A percentile compares a stretch with the other conserved stretches of the same genome.
These are phyloP conservation scores for Tetramorium simillimum DNA, from an alignment of 1,140 invertebrate genomes.

Conservation along the genomic window DNA sequence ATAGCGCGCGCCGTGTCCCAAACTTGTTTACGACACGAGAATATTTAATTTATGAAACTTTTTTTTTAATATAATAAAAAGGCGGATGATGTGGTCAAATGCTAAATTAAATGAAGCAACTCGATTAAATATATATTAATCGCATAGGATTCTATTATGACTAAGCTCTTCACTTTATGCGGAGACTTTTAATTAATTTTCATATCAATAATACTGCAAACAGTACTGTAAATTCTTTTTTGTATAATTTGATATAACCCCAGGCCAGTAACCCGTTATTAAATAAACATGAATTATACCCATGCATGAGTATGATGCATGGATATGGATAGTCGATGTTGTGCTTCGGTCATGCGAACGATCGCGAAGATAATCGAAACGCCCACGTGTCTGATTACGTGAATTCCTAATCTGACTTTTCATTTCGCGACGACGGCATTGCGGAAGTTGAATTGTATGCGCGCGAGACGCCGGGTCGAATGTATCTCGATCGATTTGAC, in stretches of 20 bases:
- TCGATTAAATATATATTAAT: constrained; percentile 8
- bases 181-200: not conserved
- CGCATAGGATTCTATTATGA: not conserved
- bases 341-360: not conserved
- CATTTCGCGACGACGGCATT: constrained; percentile 48
- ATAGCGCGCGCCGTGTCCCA: not conserved
- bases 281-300: constrained; percentile 18
- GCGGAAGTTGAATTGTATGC: constrained; percentile 62
- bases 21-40: not conserved
- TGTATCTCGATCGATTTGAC: constrained; percentile 73
- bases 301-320: not conserved
- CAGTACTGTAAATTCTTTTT: not conserved
- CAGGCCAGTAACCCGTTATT: not conserved
- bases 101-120: not conserved
- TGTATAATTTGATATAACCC: not conserved
- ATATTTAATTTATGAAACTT: constrained; percentile 38
- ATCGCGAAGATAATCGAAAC: constrained; percentile 32
- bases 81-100: not conserved
- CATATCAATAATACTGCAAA: not conserved
- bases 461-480: constrained; percentile 60
- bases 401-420: constrained; percentile 51
- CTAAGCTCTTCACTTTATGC: not conserved
- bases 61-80: not conserved
- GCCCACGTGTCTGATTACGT: constrained; percentile 6
- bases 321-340: not conserved